These are phyloP conservation scores for Aotus griseimembra DNA, from an alignment of 2,797 vertebrate species.

Conservation along the genomic window DNA sequence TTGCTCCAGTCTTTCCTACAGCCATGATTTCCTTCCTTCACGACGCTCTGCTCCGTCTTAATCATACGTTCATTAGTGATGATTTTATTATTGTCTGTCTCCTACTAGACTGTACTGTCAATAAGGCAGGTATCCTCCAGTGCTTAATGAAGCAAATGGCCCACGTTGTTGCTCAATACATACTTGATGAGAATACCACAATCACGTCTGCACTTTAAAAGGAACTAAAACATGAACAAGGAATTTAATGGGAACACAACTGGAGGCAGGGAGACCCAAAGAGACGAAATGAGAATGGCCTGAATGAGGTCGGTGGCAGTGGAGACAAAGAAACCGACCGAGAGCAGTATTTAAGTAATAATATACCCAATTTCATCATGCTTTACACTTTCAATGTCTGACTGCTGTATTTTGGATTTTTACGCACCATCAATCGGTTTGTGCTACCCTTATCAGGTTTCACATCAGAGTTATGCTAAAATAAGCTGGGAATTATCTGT, in stretches of 20 bases:
- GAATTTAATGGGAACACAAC: not conserved
- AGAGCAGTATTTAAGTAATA: not conserved
- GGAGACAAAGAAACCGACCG: not conserved
- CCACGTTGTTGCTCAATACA: not conserved
- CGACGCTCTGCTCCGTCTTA: not conserved
- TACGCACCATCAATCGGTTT: not conserved
- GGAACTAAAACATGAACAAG: constrained; percentile 8
- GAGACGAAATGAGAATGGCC: not conserved
- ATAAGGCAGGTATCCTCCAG: not conserved
- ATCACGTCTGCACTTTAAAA: not conserved
- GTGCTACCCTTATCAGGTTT: not conserved
- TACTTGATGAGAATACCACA: not conserved
- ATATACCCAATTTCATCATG: not conserved
- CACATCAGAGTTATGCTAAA: not conserved
- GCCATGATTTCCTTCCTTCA: constrained; percentile 7
- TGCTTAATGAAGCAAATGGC: not conserved
- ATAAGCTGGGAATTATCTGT: not conserved
- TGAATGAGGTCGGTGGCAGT: not conserved
- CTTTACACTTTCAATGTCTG: not conserved
- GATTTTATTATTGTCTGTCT: not conserved
- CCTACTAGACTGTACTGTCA: constrained; percentile 1
- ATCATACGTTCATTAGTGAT: not conserved
- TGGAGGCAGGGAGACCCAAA: not conserved
- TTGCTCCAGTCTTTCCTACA: not conserved
- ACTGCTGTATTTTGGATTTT: not conserved